phyloP scores from a whole-genome alignment of 2,113 vertebrate species.

The Sclerurus mexicanus region DNA sequence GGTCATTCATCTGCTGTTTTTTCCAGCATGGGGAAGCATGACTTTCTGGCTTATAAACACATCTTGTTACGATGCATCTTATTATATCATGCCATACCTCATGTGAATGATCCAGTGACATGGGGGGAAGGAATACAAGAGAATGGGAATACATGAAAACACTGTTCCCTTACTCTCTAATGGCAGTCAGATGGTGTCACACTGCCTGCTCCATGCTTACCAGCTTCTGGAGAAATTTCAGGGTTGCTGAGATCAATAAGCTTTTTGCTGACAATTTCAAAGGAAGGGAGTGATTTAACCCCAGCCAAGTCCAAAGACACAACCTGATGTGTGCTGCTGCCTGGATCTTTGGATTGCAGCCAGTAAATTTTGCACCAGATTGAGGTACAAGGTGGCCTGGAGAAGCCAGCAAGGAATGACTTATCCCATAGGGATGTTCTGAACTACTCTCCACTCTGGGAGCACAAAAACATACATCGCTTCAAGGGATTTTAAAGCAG shows the following conservation, averaged over 20 bases:
- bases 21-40: background rate
- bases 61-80: background rate
- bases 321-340: background rate
- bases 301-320: background rate
- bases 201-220: fast-evolving
- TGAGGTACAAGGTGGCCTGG: background rate
- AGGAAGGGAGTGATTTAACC: background rate
- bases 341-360: background rate
- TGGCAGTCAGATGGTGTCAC: background rate
- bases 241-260: background rate
- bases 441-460: background rate
- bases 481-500: background rate
- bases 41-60: background rate
- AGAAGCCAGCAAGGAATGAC: background rate
- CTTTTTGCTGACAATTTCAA: background rate
- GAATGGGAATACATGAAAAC: fast-evolving
- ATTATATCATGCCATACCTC: background rate
- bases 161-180: background rate
- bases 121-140: background rate
- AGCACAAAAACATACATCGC: fast-evolving
- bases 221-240: background rate
- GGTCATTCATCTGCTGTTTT: background rate
- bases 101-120: background rate
- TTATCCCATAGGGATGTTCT: background rate
- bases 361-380: background rate